Evolutionary conservation across 2,113 vertebrate genomes (phyloP), one percentile per base, ranked within the genome.

Genomic region (Thalassoma bifasciatum): DNA sequence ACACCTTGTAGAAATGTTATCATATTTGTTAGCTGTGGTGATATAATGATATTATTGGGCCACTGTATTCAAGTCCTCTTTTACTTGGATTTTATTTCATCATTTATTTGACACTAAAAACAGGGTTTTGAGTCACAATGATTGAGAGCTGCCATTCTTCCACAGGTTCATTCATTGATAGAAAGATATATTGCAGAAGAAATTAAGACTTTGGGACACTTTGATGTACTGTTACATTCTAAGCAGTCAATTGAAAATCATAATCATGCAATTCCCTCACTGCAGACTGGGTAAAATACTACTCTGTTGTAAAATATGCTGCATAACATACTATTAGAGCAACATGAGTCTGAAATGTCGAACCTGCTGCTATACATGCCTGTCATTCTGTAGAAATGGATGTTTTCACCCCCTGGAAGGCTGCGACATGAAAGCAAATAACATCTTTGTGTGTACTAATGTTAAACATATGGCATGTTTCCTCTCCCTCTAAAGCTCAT

Each of bases 161-260:
- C n/a, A n/a, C n/a, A n/a, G n/a, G n/a, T n/a, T n/a, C n/a, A n/a
- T n/a, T n/a, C n/a, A n/a, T n/a, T n/a, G n/a, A n/a, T n/a, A n/a
- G n/a, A n/a, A n/a, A n/a, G n/a, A n/a, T n/a, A n/a, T n/a, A n/a
- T n/a, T n/a, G n/a, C n/a, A n/a, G n/a, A n/a, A n/a, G n/a, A n/a
- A n/a, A n/a, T n/a, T n/a, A n/a, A n/a, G n/a, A n/a, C n/a, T n/a
- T n/a, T n/a, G n/a, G n/a, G n/a, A 44, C 42, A 16, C 13, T 16
- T 6, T 2, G 42, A 83, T 56, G 40, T 70, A 10, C 54, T 46
- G 49, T 62, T 66, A 26, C 52, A 40, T 67, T 65, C 36, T 52
- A 16, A 51, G 34, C 72, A 37, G 40, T 42, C 44, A 23, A 56
- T 63, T 50, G 21, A 10, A 46, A 36, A 66, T 1, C 26, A 22